Evolutionary conservation across 2,888 invertebrate genomes (phyloP).

Genomic region (Ariolimax columbianus): DNA sequence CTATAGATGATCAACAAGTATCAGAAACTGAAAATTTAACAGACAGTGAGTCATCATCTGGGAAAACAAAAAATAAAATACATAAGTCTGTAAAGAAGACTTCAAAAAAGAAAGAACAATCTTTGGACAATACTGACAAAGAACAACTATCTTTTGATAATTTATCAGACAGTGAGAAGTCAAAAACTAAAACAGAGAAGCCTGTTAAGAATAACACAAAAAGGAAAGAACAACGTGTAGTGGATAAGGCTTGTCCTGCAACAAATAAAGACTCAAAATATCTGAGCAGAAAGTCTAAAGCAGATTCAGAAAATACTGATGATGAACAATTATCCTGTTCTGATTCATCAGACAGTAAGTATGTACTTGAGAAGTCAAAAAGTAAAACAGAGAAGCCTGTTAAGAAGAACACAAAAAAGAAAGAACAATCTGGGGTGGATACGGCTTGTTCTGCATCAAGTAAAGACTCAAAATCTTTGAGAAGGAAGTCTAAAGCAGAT

Average conservation of each 20-base stretch:
- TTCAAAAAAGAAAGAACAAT: background rate
- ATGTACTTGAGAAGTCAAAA: background rate
- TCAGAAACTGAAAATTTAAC: no score
- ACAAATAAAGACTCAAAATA: background rate
- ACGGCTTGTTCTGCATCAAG: background rate
- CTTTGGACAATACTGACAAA: background rate
- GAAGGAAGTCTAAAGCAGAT: background rate
- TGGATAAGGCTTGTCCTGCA: background rate
- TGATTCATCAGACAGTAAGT: background rate
- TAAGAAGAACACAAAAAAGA: background rate
- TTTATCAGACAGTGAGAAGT: background rate
- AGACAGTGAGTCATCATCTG: background rate
- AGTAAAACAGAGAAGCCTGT: background rate
- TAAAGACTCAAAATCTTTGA: background rate
- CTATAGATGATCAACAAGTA: background rate
- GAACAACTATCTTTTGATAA: background rate
- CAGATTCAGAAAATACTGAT: background rate
- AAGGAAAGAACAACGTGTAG: background rate
- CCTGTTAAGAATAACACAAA: background rate
- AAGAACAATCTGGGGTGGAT: background rate
- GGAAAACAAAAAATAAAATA: conserved; percentile 10
- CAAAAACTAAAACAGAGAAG: background rate
- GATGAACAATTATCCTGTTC: background rate
- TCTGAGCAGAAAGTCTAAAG: background rate
- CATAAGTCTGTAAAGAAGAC: background rate